Conservation (phyloP, 2,113 vertebrate genomes). For the Elephantulus edwardii region DNA sequence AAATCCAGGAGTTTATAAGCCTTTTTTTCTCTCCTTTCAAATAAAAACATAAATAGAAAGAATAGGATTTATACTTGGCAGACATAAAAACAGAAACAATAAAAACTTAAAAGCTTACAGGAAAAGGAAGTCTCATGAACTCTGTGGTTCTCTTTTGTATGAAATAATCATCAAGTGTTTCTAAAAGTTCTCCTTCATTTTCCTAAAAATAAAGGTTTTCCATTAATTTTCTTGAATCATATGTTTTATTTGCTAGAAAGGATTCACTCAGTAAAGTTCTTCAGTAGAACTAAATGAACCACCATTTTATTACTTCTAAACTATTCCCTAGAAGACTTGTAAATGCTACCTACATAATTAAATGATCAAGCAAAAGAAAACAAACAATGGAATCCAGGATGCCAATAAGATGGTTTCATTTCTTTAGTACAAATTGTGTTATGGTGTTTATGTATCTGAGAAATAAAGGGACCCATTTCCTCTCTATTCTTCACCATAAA, state of each 20-base stretch:
- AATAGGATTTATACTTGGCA: too few species aligned
- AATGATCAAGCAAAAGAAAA: not conserved
- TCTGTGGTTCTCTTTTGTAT: not conserved
- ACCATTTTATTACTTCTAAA: not conserved
- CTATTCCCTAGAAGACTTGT: not conserved
- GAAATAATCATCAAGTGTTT: not conserved
- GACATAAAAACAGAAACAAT: too few species aligned
- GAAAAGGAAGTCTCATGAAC: not conserved
- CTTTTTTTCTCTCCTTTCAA: too few species aligned
- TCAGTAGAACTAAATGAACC: conserved; percentile 9
- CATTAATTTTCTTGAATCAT: not conserved
- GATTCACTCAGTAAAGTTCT: not conserved
- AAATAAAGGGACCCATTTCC: not conserved
- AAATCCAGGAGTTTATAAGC: too few species aligned
- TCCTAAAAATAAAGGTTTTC: not conserved
- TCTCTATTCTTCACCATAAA: not conserved
- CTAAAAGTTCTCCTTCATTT: not conserved
- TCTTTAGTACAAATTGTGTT: not conserved
- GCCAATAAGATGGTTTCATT: not conserved
- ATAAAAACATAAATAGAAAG: too few species aligned
- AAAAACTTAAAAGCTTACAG: not conserved
- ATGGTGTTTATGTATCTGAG: not conserved
- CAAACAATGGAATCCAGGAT: not conserved
- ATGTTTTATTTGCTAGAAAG: conserved; percentile 33
- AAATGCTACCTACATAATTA: not conserved